Evolutionary conservation across 2,113 vertebrate species (phyloP).

Genomic region (Promerops cafer): DNA sequence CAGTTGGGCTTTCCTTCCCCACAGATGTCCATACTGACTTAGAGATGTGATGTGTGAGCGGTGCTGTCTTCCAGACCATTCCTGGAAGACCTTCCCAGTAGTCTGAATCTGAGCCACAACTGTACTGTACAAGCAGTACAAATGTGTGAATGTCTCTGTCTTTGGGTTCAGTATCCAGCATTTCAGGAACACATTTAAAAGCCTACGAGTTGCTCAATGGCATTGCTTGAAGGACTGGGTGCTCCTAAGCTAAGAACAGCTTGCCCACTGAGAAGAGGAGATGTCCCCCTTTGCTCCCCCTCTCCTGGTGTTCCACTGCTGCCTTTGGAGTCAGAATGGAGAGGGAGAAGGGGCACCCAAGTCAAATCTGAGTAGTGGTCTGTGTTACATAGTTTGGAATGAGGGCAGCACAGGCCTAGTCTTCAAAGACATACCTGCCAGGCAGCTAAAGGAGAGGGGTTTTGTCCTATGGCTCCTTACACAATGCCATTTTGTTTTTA

Average conservation of each 20-base stretch:
- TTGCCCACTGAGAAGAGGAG: background rate
- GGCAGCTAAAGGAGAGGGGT: background rate
- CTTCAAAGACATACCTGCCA: background rate
- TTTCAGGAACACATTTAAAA: background rate
- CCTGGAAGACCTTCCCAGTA: background rate
- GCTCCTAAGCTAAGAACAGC: background rate
- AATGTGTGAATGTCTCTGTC: background rate
- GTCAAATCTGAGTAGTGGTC: background rate
- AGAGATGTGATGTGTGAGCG: accelerated
- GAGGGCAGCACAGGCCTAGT: background rate
- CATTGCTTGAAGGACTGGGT: background rate
- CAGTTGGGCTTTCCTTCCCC: background rate
- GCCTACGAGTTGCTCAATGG: accelerated
- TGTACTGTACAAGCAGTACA: background rate
- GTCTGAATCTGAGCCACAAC: background rate
- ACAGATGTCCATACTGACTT: background rate
- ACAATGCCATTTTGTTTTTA: conserved; percentile 25
- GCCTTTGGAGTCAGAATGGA: background rate
- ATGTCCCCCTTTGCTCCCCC: accelerated
- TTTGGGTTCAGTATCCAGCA: background rate
- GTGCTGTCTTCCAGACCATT: background rate
- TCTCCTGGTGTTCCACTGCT: background rate
- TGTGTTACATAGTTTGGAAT: background rate
- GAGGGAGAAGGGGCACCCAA: background rate
- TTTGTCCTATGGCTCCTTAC: background rate